Conservation (phyloP, 2,888 invertebrate genomes). For the Cyaniris semiargus region DNA sequence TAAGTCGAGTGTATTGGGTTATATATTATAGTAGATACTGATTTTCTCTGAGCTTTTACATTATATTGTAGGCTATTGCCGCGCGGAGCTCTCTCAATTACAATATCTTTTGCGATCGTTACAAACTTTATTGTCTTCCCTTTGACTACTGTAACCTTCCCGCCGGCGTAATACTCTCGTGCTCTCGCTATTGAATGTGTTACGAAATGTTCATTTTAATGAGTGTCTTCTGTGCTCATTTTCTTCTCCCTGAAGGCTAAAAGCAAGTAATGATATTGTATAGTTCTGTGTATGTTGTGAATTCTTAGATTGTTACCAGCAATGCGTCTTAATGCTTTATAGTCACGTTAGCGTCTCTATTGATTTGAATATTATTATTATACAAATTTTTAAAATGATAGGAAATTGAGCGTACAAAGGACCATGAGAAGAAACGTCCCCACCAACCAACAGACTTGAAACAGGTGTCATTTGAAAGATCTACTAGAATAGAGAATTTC, state of each 20-base stretch:
- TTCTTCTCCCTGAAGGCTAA: neutral
- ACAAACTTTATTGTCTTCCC: constrained; percentile 15
- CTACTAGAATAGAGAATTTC: too few relatives aligned
- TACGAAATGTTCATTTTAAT: constrained; percentile 19
- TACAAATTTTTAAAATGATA: too few relatives aligned
- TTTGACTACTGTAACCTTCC: constrained; percentile 8
- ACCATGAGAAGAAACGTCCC: too few relatives aligned
- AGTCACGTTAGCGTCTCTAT: neutral
- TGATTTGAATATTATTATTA: too few relatives aligned
- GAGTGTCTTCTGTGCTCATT: neutral
- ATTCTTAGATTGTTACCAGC: neutral
- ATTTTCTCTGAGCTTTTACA: neutral
- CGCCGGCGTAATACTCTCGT: constrained; percentile 1
- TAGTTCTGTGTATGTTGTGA: neutral
- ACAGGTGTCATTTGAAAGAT: too few relatives aligned
- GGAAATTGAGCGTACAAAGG: too few relatives aligned
- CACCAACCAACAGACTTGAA: too few relatives aligned
- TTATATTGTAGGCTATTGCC: neutral
- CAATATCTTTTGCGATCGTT: constrained; percentile 16
- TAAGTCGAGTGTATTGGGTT: neutral
- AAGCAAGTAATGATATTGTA: neutral
- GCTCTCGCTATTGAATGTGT: neutral
- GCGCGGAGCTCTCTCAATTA: neutral
- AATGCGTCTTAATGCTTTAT: too few relatives aligned
- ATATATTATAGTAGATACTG: neutral